Evolutionary conservation across 1,140 invertebrate genomes (phyloP), one percentile per base, ranked within the genome.

Genomic region (Drosophila kohkoa): DNA sequence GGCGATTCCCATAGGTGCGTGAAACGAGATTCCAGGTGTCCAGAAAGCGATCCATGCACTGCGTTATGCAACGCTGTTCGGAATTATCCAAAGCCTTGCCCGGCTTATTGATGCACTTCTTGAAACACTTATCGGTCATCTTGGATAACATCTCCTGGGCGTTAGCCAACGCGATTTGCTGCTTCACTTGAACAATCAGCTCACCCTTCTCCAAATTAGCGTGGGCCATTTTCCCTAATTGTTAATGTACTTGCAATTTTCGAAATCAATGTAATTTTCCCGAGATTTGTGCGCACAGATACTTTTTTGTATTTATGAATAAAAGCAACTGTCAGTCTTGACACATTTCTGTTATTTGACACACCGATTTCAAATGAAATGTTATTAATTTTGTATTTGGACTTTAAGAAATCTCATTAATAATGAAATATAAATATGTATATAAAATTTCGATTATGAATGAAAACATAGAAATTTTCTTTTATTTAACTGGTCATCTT

Each of bases 1-100:
- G 93, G 82, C 97, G 94, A 92, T 94, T 95, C 86, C 95, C 96
- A 91, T 98, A 99, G 5, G 97, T 95, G 92, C 95, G 94, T n/a
- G 96, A 97, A 25, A 99, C 97, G 48, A 98, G 93, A 93, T 98
- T 97, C 95, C 97, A 98, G 10, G 97, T 95, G 92, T 99, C 98
- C 96, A 99, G 98, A 93, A 98, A 99, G 79, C 98, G 95, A 93
- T 99, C 98, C 97, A 99, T 98, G 92, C 98, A 99, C 97, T 99
- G 98, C 1, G 97, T 96, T 75, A 99, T 95, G 93, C 98, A 99
- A 95, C 98, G 99, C 94, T 98, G 97, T 94, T 99, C 98, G 3
- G 96, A 96, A 93, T 94, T 97, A 93, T 98, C 97, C 77, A 99
- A 92, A 6, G 96, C 95, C n/a, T 96, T 95, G 10, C 98, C 98